phyloP scores from a whole-genome alignment of 2,113 vertebrate species.

The Caretta caretta region DNA sequence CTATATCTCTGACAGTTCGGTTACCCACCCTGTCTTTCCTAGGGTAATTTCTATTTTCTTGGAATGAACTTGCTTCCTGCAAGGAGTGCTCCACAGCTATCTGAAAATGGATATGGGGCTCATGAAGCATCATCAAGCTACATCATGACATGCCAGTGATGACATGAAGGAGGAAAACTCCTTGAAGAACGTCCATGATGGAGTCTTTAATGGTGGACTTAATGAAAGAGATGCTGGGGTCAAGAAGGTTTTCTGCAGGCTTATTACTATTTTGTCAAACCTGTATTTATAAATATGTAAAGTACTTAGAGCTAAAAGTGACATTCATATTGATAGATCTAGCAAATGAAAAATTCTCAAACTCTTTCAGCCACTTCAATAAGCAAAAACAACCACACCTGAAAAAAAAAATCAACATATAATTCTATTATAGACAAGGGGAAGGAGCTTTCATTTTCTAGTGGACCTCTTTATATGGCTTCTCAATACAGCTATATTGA shows the following conservation, averaged over 20 bases:
- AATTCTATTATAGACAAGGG: background rate
- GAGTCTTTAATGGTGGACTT: conserved; percentile 2
- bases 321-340: background rate
- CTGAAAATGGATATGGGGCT: background rate
- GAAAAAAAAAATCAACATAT: background rate
- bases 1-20: background rate
- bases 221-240: background rate
- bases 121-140: background rate
- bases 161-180: background rate
- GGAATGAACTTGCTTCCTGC: background rate
- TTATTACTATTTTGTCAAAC: background rate
- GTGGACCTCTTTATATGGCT: background rate
- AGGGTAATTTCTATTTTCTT: background rate
- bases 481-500: background rate
- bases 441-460: background rate
- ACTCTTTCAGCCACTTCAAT: background rate
- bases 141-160: background rate
- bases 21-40: background rate
- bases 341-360: background rate
- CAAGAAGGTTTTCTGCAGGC: background rate
- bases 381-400: background rate
- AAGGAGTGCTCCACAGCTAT: background rate
- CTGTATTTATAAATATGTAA: background rate
- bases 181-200: background rate
- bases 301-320: background rate